Evolutionary conservation across 2,888 invertebrate species (phyloP).

Genomic region (Eupithecia tripunctaria): DNA sequence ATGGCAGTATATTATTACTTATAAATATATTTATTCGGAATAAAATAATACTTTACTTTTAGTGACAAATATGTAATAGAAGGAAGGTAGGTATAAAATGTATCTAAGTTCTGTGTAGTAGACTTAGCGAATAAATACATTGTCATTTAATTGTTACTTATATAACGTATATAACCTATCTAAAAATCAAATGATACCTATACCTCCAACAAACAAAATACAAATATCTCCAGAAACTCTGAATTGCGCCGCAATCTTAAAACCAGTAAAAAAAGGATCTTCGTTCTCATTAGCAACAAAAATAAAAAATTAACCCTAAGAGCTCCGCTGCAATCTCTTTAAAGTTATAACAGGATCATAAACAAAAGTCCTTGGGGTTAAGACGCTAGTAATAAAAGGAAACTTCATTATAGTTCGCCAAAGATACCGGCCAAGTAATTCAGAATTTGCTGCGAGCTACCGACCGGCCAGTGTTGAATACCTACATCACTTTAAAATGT

Average conservation of each 20-base stretch:
- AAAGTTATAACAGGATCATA: constrained; percentile 78
- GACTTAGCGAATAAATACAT: not conserved
- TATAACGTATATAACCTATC: not conserved
- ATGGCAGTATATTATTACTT: no score
- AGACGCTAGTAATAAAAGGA: constrained; percentile 74
- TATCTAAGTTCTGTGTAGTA: no score
- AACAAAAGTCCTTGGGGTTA: constrained; percentile 74
- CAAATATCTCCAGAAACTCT: not conserved
- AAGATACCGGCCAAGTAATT: constrained; percentile 70
- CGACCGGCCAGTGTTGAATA: constrained; percentile 39
- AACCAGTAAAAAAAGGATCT: constrained; percentile 41
- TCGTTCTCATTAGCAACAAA: constrained; percentile 50
- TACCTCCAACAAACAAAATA: not conserved
- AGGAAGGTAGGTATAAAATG: no score
- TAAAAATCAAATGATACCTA: not conserved
- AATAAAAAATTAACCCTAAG: constrained; percentile 56
- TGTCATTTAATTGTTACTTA: not conserved
- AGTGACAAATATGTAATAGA: no score
- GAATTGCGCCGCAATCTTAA: constrained; percentile 17
- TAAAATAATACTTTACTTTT: not conserved
- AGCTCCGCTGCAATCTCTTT: constrained; percentile 65
- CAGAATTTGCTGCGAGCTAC: constrained; percentile 54
- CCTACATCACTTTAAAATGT: constrained; percentile 7
- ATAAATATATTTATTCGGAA: no score
- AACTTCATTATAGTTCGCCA: constrained; percentile 78